Evolutionary conservation across 2,113 vertebrate genomes (phyloP).

Genomic region (Corvus cornix): DNA sequence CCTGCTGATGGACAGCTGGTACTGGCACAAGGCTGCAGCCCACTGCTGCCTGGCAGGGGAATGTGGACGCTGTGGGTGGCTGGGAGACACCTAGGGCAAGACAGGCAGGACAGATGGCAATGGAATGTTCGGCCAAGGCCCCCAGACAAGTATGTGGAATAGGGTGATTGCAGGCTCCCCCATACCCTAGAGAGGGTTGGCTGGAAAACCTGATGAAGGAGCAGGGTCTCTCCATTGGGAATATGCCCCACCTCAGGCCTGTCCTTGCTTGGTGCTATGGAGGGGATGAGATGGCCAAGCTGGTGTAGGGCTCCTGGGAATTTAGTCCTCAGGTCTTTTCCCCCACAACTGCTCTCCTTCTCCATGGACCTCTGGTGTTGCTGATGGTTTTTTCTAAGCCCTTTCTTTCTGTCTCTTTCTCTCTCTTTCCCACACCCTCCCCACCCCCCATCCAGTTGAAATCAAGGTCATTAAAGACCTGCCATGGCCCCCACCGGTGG

Average conservation of each 20-base stretch:
- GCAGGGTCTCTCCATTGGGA: neutral
- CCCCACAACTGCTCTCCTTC: neutral
- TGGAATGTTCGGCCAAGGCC: neutral
- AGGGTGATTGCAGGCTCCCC: neutral
- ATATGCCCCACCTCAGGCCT: neutral
- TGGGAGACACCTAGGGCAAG: neutral
- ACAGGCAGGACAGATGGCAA: neutral
- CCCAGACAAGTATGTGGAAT: fast-evolving
- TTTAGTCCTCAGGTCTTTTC: neutral
- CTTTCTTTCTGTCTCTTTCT: constrained; percentile 45
- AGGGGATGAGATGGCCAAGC: neutral
- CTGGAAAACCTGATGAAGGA: neutral
- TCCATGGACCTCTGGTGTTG: neutral
- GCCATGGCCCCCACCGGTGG: constrained; percentile 96
- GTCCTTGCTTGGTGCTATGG: neutral
- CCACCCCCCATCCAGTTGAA: constrained; percentile 85
- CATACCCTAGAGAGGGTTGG: neutral
- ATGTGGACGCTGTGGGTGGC: neutral
- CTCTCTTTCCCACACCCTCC: neutral
- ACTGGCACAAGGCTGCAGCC: neutral
- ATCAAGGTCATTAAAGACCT: constrained; percentile 99
- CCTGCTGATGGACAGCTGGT: neutral
- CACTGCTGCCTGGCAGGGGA: neutral
- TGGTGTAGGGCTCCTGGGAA: neutral
- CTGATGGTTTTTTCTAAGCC: constrained; percentile 34